phyloP scores from a whole-genome alignment of 1,140 invertebrate genomes.

The Brachionus calyciflorus region DNA sequence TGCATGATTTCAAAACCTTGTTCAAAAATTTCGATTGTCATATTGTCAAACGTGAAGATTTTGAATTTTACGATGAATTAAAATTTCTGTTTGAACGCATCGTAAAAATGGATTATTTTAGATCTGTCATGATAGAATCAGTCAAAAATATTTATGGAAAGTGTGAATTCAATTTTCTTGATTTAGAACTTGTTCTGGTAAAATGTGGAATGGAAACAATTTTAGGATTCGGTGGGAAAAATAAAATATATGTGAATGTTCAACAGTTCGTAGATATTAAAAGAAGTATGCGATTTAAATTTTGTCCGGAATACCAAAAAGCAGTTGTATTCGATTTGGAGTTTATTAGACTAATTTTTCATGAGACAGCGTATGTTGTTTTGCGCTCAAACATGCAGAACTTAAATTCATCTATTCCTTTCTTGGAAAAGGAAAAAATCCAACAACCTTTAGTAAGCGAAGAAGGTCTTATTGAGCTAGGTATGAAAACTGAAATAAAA shows the following conservation, averaged over 20 bases:
- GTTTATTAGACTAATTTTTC: conserved; percentile 1
- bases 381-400: neutral
- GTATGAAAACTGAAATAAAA: neutral
- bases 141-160: neutral
- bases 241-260: conserved; percentile 19
- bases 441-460: neutral
- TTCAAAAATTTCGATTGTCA: neutral
- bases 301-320: neutral
- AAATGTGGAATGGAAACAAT: neutral
- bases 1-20: neutral
- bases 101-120: neutral
- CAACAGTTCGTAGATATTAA: neutral
- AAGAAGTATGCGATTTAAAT: neutral
- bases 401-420: neutral
- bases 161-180: neutral
- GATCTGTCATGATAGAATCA: neutral
- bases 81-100: neutral
- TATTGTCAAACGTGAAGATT: neutral
- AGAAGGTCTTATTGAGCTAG: neutral
- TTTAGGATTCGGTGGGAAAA: neutral
- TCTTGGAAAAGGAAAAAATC: neutral
- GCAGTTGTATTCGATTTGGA: conserved; percentile 8
- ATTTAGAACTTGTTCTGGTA: neutral
- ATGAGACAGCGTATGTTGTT: neutral
- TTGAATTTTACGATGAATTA: neutral